Conservation (phyloP, 2,113 vertebrate species). For the Perognathus longimembris region DNA sequence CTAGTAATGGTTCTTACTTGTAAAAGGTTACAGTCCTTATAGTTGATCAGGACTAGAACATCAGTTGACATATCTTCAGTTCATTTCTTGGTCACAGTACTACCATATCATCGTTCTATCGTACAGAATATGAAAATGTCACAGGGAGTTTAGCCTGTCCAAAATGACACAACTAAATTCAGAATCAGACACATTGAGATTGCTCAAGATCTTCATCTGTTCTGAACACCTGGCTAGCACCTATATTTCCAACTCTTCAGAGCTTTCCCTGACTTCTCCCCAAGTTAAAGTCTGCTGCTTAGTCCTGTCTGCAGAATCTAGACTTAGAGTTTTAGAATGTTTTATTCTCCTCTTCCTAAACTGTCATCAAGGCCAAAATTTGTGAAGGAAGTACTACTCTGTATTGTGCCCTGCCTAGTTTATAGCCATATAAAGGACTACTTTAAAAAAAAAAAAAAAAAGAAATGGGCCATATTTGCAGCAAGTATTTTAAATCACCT, state of each 20-base stretch:
- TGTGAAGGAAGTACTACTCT: not conserved
- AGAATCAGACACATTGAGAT: not conserved
- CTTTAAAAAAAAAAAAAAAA: not conserved
- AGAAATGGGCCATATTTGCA: not conserved
- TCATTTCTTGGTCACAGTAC: not conserved
- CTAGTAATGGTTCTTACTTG: conserved; percentile 86
- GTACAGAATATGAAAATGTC: not conserved
- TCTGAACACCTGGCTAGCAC: not conserved
- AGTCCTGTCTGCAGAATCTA: not conserved
- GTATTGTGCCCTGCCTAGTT: not conserved
- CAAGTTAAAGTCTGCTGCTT: not conserved
- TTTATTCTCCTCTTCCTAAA: not conserved
- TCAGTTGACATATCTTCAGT: not conserved
- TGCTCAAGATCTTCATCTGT: not conserved
- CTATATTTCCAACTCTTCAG: not conserved
- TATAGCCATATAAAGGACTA: not conserved
- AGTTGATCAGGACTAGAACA: not conserved
- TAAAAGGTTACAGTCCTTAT: not conserved
- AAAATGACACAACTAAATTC: not conserved
- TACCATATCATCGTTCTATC: not conserved
- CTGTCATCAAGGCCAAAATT: not conserved
- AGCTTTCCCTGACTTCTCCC: not conserved
- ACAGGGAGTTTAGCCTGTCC: not conserved
- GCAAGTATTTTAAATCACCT: not conserved
- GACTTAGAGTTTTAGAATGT: not conserved